Base-by-base conservation (phyloP, 2,888 invertebrate genomes). In the Cheilosia grossa region DNA sequence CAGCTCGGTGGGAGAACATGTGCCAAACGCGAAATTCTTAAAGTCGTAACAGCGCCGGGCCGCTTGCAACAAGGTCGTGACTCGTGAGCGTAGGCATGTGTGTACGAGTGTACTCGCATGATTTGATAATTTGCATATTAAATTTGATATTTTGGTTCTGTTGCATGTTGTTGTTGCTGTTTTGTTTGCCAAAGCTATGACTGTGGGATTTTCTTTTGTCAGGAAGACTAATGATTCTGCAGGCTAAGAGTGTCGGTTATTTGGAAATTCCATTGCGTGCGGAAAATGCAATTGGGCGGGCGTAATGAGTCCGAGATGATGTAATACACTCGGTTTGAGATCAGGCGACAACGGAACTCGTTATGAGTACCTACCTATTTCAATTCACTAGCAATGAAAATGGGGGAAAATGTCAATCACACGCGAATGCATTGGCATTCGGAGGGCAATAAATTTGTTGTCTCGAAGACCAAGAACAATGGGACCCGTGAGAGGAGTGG, bases 71-170 rank as follows among this genome's bases (percentile, higher is more conserved):
- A 79, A 82, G 82, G 82, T 79, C 74, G 59, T 78, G 21, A 33
- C 64, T 37, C 59, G 53, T 73, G 33, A 33, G 75, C 42, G 15
- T 19, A 21, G 27, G 42, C 40, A 74, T 54, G 63, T 61, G 61
- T 83, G 2, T 24, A 7, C 6, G 27, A 27, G 6, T 7, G 6
- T 30, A 30, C 30, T 30, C 30, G 30, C 9, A 54, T 53, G 63
- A 83, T 83, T 70, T 69, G 33, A 69, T 58, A 69, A 83, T 83
- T 83, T 83, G 70, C 83, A 83, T 83, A 80, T 75, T 63, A 79
- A 80, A 83, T 69, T 74, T 64, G 10, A 47, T 42, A 30, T 72
- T 49, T 56, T 63, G 13, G 3, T 4, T 56, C 37, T 49, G 9
- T 44, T 47, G 17, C 21, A 19, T n/a, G n/a, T n/a, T n/a, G n/a